These are phyloP conservation scores for Drosophila falleni DNA, from an alignment of 2,888 invertebrate species.

Conservation along the genomic window DNA sequence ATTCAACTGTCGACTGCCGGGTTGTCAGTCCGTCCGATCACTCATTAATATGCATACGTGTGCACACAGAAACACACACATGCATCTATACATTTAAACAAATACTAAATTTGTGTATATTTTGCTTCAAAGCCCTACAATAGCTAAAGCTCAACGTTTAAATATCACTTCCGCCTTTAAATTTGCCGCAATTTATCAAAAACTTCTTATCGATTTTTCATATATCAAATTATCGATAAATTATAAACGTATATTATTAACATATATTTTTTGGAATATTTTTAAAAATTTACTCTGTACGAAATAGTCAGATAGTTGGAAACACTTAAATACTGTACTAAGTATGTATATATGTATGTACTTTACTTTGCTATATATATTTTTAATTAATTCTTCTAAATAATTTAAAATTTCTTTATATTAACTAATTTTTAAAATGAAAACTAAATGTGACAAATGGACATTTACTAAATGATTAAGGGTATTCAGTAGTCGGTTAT, in stretches of 20 bases:
- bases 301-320: background rate
- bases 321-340: no score
- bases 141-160: constrained; percentile 31
- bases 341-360: no score
- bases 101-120: constrained; percentile 12
- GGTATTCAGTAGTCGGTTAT: no score
- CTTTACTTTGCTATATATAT: no score
- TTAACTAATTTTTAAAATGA: no score
- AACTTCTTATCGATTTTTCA: constrained; percentile 1
- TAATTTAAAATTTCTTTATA: no score
- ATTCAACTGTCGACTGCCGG: constrained; percentile 50
- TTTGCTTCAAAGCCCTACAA: constrained; percentile 35
- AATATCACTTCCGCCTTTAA: constrained; percentile 44
- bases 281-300: background rate
- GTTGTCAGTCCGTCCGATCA: constrained; percentile 43
- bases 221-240: background rate
- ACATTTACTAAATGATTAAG: no score
- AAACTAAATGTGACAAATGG: no score
- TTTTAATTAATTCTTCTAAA: background rate
- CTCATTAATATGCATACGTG: constrained; percentile 41
- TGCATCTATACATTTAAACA: background rate
- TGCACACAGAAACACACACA: background rate
- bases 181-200: constrained; percentile 29
- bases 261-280: background rate
- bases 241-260: background rate